These are phyloP conservation scores for Chirona hameri DNA, from an alignment of 2,888 invertebrate species.

Conservation along the genomic window DNA sequence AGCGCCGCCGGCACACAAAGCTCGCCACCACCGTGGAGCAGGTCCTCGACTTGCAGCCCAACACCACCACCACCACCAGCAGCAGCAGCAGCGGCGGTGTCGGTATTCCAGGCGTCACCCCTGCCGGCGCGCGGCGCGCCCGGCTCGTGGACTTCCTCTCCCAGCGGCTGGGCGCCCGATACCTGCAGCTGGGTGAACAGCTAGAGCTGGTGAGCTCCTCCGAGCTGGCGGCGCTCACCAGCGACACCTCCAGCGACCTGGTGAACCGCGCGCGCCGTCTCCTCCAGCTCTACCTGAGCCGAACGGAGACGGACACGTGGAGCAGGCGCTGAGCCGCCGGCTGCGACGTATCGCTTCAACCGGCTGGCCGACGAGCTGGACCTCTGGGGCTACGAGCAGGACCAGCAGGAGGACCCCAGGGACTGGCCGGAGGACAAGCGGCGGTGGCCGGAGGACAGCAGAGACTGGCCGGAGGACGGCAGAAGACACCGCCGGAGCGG, in stretches of 20 bases:
- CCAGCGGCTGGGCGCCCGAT: neutral
- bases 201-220: neutral
- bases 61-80: no score
- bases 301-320: neutral
- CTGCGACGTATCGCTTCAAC: neutral
- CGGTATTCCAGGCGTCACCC: no score
- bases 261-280: neutral
- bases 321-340: neutral
- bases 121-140: no score
- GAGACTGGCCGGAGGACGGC: no score
- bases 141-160: neutral
- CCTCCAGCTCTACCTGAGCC: neutral
- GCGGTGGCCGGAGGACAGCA: neutral
- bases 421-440: neutral
- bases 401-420: neutral
- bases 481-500: no score
- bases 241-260: neutral
- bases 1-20: no score
- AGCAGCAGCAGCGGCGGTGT: no score
- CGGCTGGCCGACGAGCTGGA: neutral
- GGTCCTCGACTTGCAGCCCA: no score
- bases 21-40: no score
- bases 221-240: neutral
- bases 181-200: neutral
- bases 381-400: neutral